Evolutionary conservation across 2,113 vertebrate species (phyloP), one percentile per base, ranked within the genome.

Genomic region (Anarrhichthys ocellatus): DNA sequence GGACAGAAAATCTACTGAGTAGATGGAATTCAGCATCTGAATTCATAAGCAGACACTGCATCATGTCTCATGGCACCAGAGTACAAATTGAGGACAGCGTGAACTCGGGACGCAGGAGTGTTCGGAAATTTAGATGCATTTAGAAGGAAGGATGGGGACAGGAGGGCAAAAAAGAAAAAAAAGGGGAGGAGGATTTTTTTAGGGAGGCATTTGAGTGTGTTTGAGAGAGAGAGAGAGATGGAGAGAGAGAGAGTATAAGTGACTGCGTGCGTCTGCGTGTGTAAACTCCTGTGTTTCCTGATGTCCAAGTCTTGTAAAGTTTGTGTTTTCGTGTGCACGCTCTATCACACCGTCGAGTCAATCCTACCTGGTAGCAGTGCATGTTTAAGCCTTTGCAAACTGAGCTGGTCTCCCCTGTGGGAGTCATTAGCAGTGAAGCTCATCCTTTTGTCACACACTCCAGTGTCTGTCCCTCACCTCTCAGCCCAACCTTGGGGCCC

Each of bases 351-450:
- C 4, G 17, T 14, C 0, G 27, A 85, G 79, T 72, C 83, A 46
- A 36, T 83, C 74, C 85, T 62, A 38, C 78, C 64, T 29, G 27
- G 84, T 70, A 56, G 54, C 18, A 2, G 70, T 77, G 83, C 76
- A 69, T 76, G 87, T 62, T 44, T 61, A 80, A 88, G 80, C 73
- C 75, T 65, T 61, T 54, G 70, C 78, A 79, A 87, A 78, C 72
- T 34, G 83, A 93, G 89, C 91, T 93, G 91, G 86, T 88, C 79
- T 78, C 76, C 94, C 93, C 91, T 90, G 87, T 89, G 92, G 93
- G 93, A 93, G 90, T 92, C 93, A 93, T 94, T 95, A 92, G 90
- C 89, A 83, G 78, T 90, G 85, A 93, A 92, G 90, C 91, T 93
- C 91, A 93, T 93, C 91, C 87, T 91, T 94, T 94, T 92, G 92